Evolutionary conservation across 2,797 vertebrate species (phyloP), one percentile per base, ranked within the genome.

Genomic region (Alosa sapidissima): DNA sequence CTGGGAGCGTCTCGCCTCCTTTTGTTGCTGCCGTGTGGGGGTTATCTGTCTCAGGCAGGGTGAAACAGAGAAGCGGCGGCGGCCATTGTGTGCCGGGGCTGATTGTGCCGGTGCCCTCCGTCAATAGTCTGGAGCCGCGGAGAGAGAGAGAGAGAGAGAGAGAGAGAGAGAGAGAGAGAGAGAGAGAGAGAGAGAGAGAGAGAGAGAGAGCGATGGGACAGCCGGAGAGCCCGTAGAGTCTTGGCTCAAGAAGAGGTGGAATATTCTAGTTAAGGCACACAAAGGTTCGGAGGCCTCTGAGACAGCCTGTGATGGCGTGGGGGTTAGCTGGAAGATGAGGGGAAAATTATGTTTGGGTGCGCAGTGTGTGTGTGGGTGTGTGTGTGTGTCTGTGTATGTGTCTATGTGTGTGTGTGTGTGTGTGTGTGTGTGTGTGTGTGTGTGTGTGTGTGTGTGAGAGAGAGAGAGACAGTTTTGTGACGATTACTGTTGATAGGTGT

Each of bases 41-140:
- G 81, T 89, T 92, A 85, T 13, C 72, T 85, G 10, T 82, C 51
- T 16, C 58, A 88, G 83, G 81, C 84, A 24, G 87, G 51, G 85
- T 83, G 85, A 84, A 83, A 68, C 60, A 82, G 55, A 75, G 78
- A 72, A 19, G 0, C 5, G 36, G 86, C 88, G 87, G 68, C 75
- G 85, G 85, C 88, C 86, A 83, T 89, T 92, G 78, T 89, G 85
- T 54, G 10, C 68, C 52, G 82, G 55, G 86, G 87, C 36, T 90
- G 91, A 89, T 89, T 91, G 88, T 88, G 87, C 33, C 54, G 88
- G 90, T 89, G 33, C 68, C 91, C 85, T 93, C 86, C 88, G 87
- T 91, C 85, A 87, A 87, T 91, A 83, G 90, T 90, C 88, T 93
- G 89, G 93, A 89, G 90, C 84, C 88, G 84, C 86, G 65, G 83